Evolutionary conservation across 2,113 vertebrate genomes (phyloP).

Genomic region (Anguilla rostrata): DNA sequence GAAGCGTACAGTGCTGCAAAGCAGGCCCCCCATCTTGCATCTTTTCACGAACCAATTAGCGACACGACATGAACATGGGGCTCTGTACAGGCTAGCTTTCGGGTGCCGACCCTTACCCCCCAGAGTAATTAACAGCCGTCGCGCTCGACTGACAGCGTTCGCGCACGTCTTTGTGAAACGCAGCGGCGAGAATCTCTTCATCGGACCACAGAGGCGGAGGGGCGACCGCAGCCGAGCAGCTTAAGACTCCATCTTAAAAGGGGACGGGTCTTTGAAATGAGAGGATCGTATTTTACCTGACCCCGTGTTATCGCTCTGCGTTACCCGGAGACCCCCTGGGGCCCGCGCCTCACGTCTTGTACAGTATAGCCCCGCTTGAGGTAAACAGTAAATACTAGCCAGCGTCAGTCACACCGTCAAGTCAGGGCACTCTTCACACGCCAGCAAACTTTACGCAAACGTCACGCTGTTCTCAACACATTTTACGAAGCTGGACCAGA

Average conservation of each 20-base stretch:
- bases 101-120: background rate
- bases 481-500: background rate
- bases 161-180: conserved; percentile 25
- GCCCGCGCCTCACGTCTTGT: background rate
- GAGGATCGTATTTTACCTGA: conserved; percentile 12
- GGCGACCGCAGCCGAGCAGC: background rate
- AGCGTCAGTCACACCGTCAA: conserved; percentile 17
- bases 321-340: background rate
- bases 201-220: background rate
- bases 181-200: conserved; percentile 5
- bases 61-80: background rate
- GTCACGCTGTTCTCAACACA: background rate
- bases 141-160: background rate
- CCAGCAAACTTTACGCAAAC: background rate
- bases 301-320: background rate
- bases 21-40: background rate
- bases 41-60: background rate
- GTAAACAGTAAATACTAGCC: conserved; percentile 18
- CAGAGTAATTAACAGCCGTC: conserved; percentile 7
- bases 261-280: background rate
- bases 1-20: conserved; percentile 11
- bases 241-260: background rate
- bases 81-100: background rate
- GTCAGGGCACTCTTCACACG: background rate
- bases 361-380: background rate